These are phyloP conservation scores for Sylvicapra grimmia DNA, from an alignment of 2,113 vertebrate genomes.

Conservation along the genomic window DNA sequence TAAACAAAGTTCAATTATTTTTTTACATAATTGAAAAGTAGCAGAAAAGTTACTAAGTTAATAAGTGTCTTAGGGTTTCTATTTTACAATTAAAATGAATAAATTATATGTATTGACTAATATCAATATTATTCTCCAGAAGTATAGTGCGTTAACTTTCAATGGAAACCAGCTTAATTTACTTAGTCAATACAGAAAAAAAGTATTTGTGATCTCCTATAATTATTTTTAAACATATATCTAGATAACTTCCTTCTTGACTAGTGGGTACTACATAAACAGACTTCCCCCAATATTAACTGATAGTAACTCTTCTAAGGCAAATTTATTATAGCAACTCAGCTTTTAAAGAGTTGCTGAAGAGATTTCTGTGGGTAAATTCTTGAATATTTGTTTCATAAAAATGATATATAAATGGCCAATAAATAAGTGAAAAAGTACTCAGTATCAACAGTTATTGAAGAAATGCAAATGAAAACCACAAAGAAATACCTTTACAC, in stretches of 20 bases:
- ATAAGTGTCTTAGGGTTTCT: constrained; percentile 3
- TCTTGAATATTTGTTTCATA: not conserved
- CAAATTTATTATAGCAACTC: not conserved
- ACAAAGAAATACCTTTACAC: not conserved
- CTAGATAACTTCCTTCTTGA: not conserved
- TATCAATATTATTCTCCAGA: not conserved
- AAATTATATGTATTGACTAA: not conserved
- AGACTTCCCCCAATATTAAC: not conserved
- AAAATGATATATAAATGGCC: not conserved
- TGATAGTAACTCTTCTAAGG: not conserved
- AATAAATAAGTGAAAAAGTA: not conserved
- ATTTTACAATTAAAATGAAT: constrained; percentile 8
- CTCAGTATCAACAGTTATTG: not conserved
- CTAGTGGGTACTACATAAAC: not conserved
- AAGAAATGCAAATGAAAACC: not conserved
- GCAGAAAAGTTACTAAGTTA: not conserved
- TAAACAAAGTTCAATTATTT: not conserved
- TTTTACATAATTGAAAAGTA: not conserved
- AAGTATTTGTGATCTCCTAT: not conserved
- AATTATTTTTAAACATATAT: not conserved
- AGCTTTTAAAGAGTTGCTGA: not conserved
- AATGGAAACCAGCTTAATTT: constrained; percentile 24
- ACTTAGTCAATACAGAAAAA: not conserved
- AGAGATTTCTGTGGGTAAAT: not conserved
- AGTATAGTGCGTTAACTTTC: not conserved